phyloP scores from a whole-genome alignment of 2,113 vertebrate genomes.

The Nesogale talazaci region DNA sequence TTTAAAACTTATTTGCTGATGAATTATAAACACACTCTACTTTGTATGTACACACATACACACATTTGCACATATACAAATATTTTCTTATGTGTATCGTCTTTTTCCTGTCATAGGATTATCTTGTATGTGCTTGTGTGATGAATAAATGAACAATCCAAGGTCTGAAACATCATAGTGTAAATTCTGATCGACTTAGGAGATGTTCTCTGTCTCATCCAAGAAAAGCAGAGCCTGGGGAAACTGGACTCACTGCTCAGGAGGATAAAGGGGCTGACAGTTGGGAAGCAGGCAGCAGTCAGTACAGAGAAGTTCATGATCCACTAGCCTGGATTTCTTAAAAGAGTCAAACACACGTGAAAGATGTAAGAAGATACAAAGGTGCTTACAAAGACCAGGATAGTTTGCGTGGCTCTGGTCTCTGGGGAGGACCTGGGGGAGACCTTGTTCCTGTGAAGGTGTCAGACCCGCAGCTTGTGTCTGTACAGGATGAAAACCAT shows the following conservation, averaged over 20 bases:
- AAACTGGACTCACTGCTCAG: background rate
- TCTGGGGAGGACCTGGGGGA: background rate
- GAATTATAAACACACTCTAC: too few species aligned
- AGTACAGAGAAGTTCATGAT: background rate
- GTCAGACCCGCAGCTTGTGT: background rate
- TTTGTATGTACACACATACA: too few species aligned
- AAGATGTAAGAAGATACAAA: background rate
- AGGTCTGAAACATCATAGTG: too few species aligned
- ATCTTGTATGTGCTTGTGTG: too few species aligned
- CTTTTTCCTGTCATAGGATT: too few species aligned
- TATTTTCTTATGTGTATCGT: too few species aligned
- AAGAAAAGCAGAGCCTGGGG: background rate
- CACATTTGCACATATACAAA: too few species aligned
- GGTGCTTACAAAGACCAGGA: background rate
- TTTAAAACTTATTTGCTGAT: too few species aligned
- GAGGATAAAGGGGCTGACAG: background rate
- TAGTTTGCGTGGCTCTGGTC: background rate
- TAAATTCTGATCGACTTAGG: too few species aligned
- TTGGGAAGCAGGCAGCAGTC: background rate
- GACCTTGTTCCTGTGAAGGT: background rate
- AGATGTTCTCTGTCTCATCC: background rate
- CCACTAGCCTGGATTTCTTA: background rate
- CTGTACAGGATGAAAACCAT: background rate
- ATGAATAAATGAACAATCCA: too few species aligned
- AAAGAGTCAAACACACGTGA: rapidly evolving